Evolutionary conservation across 2,113 vertebrate species (phyloP).

Genomic region (Pagrus major): DNA sequence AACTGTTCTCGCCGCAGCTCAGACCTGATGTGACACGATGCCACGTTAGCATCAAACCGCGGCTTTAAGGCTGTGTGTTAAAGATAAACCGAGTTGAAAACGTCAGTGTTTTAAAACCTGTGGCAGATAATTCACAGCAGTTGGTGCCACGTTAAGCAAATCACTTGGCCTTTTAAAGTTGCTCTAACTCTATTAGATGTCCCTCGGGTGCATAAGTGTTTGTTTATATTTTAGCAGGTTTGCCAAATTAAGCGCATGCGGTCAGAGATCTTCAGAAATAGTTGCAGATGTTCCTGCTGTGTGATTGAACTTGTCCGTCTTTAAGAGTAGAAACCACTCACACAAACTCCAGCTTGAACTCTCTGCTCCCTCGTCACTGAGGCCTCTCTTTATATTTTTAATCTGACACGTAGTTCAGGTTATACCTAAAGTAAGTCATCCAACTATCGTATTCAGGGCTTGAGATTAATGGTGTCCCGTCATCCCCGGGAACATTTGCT

Average conservation of each 20-base stretch:
- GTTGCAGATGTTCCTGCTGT: not conserved
- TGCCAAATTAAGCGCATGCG: not conserved
- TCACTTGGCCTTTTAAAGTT: not conserved
- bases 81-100: constrained; percentile 3
- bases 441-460: no score
- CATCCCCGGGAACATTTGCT: no score
- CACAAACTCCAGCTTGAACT: not conserved
- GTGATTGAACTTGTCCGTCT: no score
- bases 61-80: not conserved
- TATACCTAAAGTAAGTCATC: no score
- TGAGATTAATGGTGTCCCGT: no score
- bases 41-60: not conserved
- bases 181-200: not conserved
- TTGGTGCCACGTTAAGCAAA: constrained; percentile 4
- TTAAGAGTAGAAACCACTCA: not conserved
- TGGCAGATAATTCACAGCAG: constrained; percentile 1
- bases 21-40: not conserved
- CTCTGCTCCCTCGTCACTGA: no score
- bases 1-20: not conserved
- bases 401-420: no score
- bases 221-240: not conserved
- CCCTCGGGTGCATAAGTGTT: not conserved
- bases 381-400: no score
- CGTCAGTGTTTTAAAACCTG: not conserved
- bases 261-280: not conserved